Evolutionary conservation across 2,797 vertebrate genomes (phyloP).

Genomic region (Valencia hispanica): DNA sequence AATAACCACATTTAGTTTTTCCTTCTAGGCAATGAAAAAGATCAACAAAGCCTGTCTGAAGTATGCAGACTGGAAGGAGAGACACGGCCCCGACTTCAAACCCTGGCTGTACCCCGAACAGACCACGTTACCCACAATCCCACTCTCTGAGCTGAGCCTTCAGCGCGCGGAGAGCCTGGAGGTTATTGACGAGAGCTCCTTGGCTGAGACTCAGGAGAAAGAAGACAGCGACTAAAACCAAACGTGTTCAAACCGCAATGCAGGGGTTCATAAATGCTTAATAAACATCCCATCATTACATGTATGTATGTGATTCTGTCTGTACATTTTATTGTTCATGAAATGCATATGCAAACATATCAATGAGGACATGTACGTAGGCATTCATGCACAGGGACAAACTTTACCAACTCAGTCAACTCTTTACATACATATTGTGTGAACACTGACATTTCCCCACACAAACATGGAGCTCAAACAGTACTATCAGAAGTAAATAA

Average conservation of each 20-base stretch:
- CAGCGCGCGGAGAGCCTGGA: constrained; percentile 94
- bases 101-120: constrained; percentile 96
- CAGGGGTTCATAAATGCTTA: constrained; percentile 59
- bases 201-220: constrained; percentile 83
- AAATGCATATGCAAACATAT: constrained; percentile 34
- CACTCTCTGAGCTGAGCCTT: constrained; percentile 88
- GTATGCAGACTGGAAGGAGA: constrained; percentile 93
- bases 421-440: constrained; percentile 36
- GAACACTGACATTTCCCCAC: constrained; percentile 18
- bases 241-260: constrained; percentile 34
- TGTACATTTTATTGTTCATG: constrained; percentile 24
- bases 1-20: no score
- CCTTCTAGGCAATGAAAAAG: constrained; percentile 91
- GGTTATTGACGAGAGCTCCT: constrained; percentile 93
- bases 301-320: constrained; percentile 36
- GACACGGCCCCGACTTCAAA: constrained; percentile 87
- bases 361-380: constrained; percentile 23
- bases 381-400: constrained; percentile 41
- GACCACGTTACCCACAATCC: constrained; percentile 86
- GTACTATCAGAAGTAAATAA: constrained; percentile 14
- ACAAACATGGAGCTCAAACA: constrained; percentile 15
- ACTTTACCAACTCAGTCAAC: constrained; percentile 27
- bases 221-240: constrained; percentile 83
- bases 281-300: constrained; percentile 45
- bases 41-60: constrained; percentile 94